Conservation (phyloP, 2,888 invertebrate genomes). For the Protophormia terraenovae region DNA sequence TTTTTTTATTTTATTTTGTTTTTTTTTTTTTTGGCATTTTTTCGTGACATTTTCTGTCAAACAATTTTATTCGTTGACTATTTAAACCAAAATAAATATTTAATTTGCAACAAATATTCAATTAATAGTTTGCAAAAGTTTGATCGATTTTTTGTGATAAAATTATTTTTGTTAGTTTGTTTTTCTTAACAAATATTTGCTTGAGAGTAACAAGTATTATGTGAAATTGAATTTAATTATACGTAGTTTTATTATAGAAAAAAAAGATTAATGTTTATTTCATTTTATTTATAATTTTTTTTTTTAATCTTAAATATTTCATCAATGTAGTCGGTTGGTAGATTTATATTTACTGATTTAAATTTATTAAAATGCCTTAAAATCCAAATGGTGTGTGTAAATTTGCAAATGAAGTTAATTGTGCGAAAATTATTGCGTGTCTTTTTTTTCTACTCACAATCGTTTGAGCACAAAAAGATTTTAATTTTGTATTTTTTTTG, state of each 20-base stretch:
- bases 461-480: constrained; percentile 38
- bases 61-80: constrained; percentile 6
- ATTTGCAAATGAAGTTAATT: constrained; percentile 68
- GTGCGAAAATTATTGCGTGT: constrained; percentile 68
- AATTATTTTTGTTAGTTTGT: background rate
- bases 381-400: constrained; percentile 55
- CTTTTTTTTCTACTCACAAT: constrained; percentile 21
- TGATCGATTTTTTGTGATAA: constrained; percentile 61
- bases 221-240: constrained; percentile 38
- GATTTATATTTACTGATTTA: constrained; percentile 31
- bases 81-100: constrained; percentile 55
- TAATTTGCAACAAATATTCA: constrained; percentile 51
- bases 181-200: background rate
- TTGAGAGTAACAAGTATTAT: background rate
- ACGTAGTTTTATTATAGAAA: too few relatives aligned
- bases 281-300: background rate
- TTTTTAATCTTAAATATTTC: constrained; percentile 48
- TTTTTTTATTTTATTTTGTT: background rate
- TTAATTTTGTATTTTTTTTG: constrained; percentile 26
- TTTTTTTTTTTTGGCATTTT: background rate
- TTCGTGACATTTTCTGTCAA: constrained; percentile 55
- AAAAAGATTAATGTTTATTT: too few relatives aligned
- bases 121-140: constrained; percentile 60
- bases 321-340: constrained; percentile 22
- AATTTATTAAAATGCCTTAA: constrained; percentile 36